These are phyloP conservation scores for Ochropacha duplaris DNA, from an alignment of 2,888 invertebrate species.

Conservation along the genomic window DNA sequence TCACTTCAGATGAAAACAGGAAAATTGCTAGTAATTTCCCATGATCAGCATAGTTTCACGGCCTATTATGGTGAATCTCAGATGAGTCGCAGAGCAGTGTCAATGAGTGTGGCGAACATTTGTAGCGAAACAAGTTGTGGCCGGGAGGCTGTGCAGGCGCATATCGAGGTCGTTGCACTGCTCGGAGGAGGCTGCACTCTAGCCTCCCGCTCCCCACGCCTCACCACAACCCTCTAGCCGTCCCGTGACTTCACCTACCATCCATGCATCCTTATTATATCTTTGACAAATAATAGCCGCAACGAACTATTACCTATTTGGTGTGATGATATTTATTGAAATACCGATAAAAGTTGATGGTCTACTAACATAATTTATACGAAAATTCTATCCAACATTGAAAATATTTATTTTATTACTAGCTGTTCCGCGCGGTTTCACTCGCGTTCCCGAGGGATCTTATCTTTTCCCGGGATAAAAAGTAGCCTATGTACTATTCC, in stretches of 20 bases:
- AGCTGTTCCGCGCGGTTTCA: no score
- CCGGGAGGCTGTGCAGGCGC: conserved; percentile 60
- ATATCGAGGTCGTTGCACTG: conserved; percentile 70
- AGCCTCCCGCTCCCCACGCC: conserved; percentile 39
- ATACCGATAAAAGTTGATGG: no score
- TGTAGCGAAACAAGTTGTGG: conserved; percentile 48
- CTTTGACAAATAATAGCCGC: neutral
- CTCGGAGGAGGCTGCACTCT: conserved; percentile 62
- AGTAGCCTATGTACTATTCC: no score
- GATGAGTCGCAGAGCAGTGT: conserved; percentile 29
- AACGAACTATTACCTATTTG: neutral
- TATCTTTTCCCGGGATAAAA: no score
- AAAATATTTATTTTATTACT: no score
- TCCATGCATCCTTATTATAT: conserved; percentile 44
- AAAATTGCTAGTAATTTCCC: neutral
- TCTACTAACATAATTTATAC: no score
- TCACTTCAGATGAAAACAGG: neutral
- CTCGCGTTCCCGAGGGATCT: no score
- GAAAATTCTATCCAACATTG: no score
- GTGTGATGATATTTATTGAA: no score
- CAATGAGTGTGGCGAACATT: conserved; percentile 58
- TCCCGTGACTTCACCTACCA: conserved; percentile 42
- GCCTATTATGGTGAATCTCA: conserved; percentile 46
- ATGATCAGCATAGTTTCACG: neutral
- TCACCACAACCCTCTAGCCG: conserved; percentile 15